Percentiles rank a stretch among this genome's conserved stretches.
Evolutionary conservation across 2,797 vertebrate species (phyloP).

Genomic region (Poliocrania exsul): DNA sequence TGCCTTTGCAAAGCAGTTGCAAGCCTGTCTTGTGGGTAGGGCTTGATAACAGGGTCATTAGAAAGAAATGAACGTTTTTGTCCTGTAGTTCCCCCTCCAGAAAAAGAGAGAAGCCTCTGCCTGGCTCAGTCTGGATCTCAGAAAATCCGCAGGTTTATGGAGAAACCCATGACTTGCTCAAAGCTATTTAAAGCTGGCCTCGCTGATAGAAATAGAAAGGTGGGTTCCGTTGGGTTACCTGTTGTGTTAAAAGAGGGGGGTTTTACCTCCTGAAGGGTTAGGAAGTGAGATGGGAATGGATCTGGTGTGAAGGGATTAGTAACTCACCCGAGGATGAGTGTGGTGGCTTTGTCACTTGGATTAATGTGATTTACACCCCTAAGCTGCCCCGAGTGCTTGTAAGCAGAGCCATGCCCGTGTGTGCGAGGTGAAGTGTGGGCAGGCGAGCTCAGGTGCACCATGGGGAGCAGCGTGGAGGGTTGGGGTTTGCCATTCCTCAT

Average conservation of each 20-base stretch:
- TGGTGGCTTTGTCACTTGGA: not conserved
- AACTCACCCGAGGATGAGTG: not conserved
- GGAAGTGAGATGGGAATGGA: not conserved
- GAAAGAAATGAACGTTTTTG: not conserved
- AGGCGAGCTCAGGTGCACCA: not conserved
- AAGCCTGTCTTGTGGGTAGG: not conserved
- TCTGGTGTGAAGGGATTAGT: not conserved
- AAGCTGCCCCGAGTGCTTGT: not conserved
- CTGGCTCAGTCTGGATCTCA: not conserved
- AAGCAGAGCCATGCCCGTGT: not conserved
- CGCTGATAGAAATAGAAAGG: not conserved
- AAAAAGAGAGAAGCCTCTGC: not conserved
- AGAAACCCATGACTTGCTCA: not conserved
- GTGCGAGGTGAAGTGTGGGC: not conserved
- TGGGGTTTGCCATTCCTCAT: fast-evolving
- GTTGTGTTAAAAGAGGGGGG: not conserved
- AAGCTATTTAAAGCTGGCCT: not conserved
- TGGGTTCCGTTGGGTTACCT: not conserved
- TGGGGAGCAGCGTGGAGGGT: not conserved
- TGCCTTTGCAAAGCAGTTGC: not conserved
- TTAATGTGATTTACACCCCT: constrained; percentile 37
- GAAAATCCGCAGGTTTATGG: not conserved
- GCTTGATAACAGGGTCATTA: not conserved
- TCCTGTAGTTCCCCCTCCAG: not conserved
- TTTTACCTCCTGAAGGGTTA: not conserved